Percentiles rank a stretch among this genome's conserved stretches.
Evolutionary conservation across 2,113 vertebrate genomes (phyloP).

Genomic region (Otocyon megalotis): DNA sequence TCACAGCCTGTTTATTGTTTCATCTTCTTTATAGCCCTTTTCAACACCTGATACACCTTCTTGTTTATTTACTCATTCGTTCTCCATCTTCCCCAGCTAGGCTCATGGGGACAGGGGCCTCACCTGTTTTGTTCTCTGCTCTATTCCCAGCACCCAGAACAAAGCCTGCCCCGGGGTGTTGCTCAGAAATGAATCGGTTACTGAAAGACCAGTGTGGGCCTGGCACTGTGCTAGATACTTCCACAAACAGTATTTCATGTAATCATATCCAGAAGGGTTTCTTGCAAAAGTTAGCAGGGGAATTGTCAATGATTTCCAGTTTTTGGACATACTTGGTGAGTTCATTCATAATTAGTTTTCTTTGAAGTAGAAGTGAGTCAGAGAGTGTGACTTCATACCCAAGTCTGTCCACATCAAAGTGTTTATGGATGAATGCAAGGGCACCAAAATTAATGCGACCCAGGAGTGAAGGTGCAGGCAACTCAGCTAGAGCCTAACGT

Average conservation of each 20-base stretch:
- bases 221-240: not conserved
- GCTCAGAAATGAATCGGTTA: not conserved
- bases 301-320: slow-evolving; percentile 53
- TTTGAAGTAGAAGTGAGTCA: slow-evolving; percentile 78
- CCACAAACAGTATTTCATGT: not conserved
- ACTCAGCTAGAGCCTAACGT: not conserved
- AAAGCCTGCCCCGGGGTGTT: not conserved
- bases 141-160: not conserved
- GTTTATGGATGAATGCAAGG: slow-evolving; percentile 59
- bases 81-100: not conserved
- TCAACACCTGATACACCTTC: not conserved
- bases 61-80: not conserved
- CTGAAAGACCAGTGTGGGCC: not conserved
- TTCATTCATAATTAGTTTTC: slow-evolving; percentile 60
- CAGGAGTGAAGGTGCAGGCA: not conserved
- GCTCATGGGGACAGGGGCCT: not conserved
- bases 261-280: not conserved
- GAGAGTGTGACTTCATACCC: slow-evolving; percentile 54
- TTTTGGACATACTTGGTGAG: slow-evolving; percentile 43
- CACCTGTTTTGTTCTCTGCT: not conserved
- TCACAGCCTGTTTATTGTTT: not conserved
- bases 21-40: not conserved
- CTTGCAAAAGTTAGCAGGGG: not conserved
- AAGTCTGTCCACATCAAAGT: slow-evolving; percentile 70
- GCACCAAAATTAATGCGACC: not conserved